Evolutionary conservation across 2,888 invertebrate species (phyloP).

Genomic region (Habrosyne pyritoides): DNA sequence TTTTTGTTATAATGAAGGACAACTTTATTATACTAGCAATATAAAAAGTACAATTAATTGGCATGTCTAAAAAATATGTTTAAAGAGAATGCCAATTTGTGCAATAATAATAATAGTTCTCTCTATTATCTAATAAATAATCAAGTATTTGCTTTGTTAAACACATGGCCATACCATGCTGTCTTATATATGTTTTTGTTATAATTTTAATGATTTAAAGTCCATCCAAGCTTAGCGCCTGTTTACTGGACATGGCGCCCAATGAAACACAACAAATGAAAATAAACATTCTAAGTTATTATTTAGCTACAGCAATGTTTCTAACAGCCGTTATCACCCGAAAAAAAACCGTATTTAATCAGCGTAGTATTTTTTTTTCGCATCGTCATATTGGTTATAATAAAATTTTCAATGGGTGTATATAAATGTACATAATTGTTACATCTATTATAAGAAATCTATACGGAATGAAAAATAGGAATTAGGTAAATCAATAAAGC

Average conservation of each 20-base stretch:
- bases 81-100: slow-evolving; percentile 50
- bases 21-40: background rate
- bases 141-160: background rate
- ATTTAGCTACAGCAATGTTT: too few species aligned
- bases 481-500: background rate
- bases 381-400: background rate
- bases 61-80: slow-evolving; percentile 65
- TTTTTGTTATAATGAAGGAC: background rate
- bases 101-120: slow-evolving; percentile 15
- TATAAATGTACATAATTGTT: background rate
- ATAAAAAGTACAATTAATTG: slow-evolving; percentile 17
- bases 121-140: background rate
- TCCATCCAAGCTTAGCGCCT: background rate
- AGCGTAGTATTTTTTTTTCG: background rate
- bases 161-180: background rate
- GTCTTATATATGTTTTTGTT: background rate
- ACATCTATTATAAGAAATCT: background rate
- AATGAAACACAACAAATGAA: background rate
- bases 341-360: background rate
- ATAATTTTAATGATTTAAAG: background rate
- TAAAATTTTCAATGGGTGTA: background rate
- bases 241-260: background rate
- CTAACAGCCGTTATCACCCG: too few species aligned
- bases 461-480: background rate
- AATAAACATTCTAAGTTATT: background rate